Base-by-base conservation (phyloP, 2,797 vertebrate genomes). In the Taenioides sp. region DNA sequence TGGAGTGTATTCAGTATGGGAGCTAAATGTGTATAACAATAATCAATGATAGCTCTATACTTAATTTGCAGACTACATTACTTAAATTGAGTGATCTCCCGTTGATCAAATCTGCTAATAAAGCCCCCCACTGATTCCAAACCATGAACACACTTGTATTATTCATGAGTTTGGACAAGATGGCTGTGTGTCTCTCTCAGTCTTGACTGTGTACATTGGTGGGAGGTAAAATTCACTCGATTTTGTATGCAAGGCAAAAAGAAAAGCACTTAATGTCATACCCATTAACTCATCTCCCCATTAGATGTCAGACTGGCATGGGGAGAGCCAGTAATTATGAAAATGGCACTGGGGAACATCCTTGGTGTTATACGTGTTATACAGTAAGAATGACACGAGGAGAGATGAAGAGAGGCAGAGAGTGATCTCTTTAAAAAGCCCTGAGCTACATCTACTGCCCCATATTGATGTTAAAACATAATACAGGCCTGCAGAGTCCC, bases 311-410 rank as follows among this genome's bases (percentile, higher is more conserved):
- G 50, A 70, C 71, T 50, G 76, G 79, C 71, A 49, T 65, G 69
- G 69, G 71, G 77, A 80, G 68, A 87, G 72, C 67, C 64, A 82
- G 74, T 85, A 87, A 90, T 89, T 85, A 89, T 80, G 71, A 77
- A 85, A 75, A 77, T 78, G 70, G 69, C 80, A 67, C 67, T 25
- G 70, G 20, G 69, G 40, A 79, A 82, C 71, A 77, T 73, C 70
- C 63, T 61, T 12, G 10, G 55, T 67, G 73, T 72, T 84, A 73
- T 63, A 68, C 78, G 76, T n/a, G n/a, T n/a, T n/a, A 87, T 76
- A 43, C 37, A 31, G 66, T 55, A 7, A 75, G 70, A 86, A 69
- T 67, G 81, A 78, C 72, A 76, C 68, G 52, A 69, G 65, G 40
- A 79, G 37, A 76, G 17, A 80, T 5, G 4, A 40, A 3, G 22